Base-by-base conservation (phyloP, 2,888 invertebrate species). In the Caenorhabditis sulstoni region DNA sequence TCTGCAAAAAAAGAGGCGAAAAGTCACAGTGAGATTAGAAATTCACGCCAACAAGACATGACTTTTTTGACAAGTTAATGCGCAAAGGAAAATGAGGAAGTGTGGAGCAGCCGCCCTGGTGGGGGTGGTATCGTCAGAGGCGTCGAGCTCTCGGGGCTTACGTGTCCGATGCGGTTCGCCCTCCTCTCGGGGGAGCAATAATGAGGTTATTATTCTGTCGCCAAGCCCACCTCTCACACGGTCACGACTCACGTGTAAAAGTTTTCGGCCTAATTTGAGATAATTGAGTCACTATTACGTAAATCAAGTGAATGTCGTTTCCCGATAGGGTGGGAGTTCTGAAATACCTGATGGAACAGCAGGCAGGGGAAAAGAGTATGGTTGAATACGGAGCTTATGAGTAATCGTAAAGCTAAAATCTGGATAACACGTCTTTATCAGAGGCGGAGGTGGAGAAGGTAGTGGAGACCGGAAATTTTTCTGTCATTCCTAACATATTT, bases 21-120 rank as follows among this genome's bases (percentile, higher is more conserved):
- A 71, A 62, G 62, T 71, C 62, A 71, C 62, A 62, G 61, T 47
- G 53, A 71, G 71, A 71, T 71, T 71, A 71, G 62, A 62, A 71
- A 55, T 71, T 71, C 71, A 71, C 71, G 71, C 62, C 70, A 71
- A 71, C 70, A 71, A 71, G 55, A 71, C 71, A 64, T 50, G 73
- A 64, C 64, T 73, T 71, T 68, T 41, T 67, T 64, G 64, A 73
- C 73, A 73, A 73, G 73, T 64, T 73, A 73, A 73, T 58, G 58
- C 73, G 29, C 55, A 9, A 47, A 49, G 71, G 62, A 62, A 62
- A 71, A 71, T 71, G 61, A 71, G 71, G 62, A 71, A 71, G 71
- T 71, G 52, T 45, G 20, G 18, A 16, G 41, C 29, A 29, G 29
- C 29, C n/a, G n/a, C n/a, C n/a, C n/a, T n/a, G 44, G 52, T 45